Evolutionary conservation across 2,797 vertebrate species (phyloP).

Genomic region (Anabas testudineus): DNA sequence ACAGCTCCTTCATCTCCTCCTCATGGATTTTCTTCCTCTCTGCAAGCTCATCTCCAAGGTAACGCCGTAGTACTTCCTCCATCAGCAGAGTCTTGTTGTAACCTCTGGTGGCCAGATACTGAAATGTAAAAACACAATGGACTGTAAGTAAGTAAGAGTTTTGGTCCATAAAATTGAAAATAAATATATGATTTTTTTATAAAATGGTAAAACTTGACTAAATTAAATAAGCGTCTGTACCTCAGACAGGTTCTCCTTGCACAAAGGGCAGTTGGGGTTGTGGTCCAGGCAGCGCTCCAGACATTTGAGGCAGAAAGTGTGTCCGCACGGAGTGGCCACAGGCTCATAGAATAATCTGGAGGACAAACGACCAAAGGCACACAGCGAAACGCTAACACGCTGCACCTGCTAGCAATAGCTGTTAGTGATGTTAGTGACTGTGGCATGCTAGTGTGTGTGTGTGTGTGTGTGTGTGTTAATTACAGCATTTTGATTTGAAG

Average conservation of each 20-base stretch:
- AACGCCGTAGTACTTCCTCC: conserved; percentile 90
- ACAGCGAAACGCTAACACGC: not conserved
- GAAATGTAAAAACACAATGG: conserved; percentile 39
- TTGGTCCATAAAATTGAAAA: no score
- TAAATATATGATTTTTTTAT: no score
- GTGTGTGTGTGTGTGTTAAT: no score
- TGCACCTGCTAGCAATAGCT: not conserved
- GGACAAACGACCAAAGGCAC: not conserved
- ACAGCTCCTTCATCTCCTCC: conserved; percentile 94
- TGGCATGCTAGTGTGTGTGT: no score
- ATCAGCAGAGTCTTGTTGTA: conserved; percentile 92
- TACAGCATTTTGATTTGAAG: no score
- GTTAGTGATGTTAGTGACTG: not conserved
- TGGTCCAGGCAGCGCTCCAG: conserved; percentile 95
- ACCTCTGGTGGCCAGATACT: conserved; percentile 92
- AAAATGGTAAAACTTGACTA: not conserved
- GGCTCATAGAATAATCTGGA: conserved; percentile 88
- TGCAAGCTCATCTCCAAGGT: conserved; percentile 89
- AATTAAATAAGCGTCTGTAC: conserved; percentile 63
- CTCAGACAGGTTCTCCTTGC: conserved; percentile 94
- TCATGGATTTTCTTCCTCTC: conserved; percentile 93
- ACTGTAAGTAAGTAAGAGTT: no score
- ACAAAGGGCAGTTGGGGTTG: conserved; percentile 92
- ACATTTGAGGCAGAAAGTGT: conserved; percentile 97
- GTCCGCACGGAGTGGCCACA: conserved; percentile 93